Evolutionary conservation across 2,888 invertebrate species (phyloP).

Genomic region (Crepidodera aurea): DNA sequence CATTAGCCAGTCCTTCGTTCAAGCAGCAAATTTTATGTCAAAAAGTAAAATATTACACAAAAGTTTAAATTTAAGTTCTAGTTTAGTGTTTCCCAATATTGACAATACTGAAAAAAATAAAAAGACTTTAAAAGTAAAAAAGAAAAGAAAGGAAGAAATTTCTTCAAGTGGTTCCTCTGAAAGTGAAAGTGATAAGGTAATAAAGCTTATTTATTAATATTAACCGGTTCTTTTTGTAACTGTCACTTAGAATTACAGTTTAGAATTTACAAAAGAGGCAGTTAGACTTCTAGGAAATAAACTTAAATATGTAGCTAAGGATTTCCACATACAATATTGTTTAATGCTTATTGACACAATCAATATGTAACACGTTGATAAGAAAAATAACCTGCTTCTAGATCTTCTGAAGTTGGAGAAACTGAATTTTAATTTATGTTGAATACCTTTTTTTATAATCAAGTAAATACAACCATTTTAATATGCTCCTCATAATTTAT

Average conservation of each 20-base stretch:
- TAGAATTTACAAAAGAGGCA: too few relatives aligned
- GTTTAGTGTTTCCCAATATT: neutral
- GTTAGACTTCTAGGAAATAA: too few relatives aligned
- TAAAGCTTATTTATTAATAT: too few relatives aligned
- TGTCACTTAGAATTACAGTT: too few relatives aligned
- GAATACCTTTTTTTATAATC: too few relatives aligned
- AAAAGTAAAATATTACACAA: slow-evolving; percentile 18
- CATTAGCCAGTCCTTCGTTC: slow-evolving; percentile 5
- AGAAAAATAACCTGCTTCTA: neutral
- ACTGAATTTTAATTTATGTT: neutral
- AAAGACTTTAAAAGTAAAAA: neutral
- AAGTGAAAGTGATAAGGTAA: slow-evolving; percentile 6
- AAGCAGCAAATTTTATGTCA: slow-evolving; percentile 19
- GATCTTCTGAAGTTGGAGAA: too few relatives aligned
- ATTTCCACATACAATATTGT: too few relatives aligned
- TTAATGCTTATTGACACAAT: too few relatives aligned
- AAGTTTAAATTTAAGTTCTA: slow-evolving; percentile 1
- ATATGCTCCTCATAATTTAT: too few relatives aligned
- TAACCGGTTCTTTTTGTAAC: too few relatives aligned
- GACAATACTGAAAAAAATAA: neutral
- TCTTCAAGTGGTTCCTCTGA: neutral
- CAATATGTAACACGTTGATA: neutral
- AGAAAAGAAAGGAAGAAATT: neutral
- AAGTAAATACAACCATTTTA: too few relatives aligned
- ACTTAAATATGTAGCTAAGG: too few relatives aligned